Conservation (phyloP, 1,140 invertebrate genomes). For the Lethrus apterus region DNA sequence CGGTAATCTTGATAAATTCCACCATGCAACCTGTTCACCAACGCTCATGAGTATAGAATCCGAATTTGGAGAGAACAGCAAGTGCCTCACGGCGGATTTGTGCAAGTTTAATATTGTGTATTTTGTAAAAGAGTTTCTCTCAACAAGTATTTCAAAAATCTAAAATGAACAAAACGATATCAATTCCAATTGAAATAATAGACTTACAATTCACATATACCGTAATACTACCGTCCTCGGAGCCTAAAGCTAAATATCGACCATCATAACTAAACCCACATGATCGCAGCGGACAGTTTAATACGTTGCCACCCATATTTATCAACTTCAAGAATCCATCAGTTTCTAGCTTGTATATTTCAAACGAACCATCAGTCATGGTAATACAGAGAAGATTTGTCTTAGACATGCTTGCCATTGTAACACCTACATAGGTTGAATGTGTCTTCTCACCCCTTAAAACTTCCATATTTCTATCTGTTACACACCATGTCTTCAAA, state of each 20-base stretch:
- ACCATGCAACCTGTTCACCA: conserved; percentile 18
- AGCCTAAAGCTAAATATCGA: conserved; percentile 11
- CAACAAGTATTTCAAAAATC: too few relatives aligned
- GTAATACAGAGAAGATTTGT: too few relatives aligned
- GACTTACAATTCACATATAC: conserved; percentile 3
- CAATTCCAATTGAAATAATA: too few relatives aligned
- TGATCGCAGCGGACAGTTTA: background rate
- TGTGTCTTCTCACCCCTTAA: conserved; percentile 1
- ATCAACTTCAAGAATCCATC: conserved; percentile 2
- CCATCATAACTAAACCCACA: conserved; percentile 13
- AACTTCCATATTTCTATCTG: background rate
- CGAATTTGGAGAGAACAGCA: conserved; percentile 16
- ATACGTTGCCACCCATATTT: background rate
- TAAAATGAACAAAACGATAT: too few relatives aligned
- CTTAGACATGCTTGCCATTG: conserved; percentile 13
- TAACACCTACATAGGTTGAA: conserved; percentile 10
- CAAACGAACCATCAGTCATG: conserved; percentile 7
- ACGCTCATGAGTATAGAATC: conserved; percentile 17
- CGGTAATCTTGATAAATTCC: conserved; percentile 16
- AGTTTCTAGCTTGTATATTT: too few relatives aligned
- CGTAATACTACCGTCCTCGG: conserved; percentile 7
- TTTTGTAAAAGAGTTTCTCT: background rate
- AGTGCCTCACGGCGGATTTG: conserved; percentile 10
- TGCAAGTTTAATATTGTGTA: conserved; percentile 4
- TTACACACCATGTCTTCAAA: conserved; percentile 14